A percentile compares a stretch with the other conserved stretches of the same genome.
These are phyloP conservation scores for Cephalopachus bancanus DNA, from an alignment of 2,797 vertebrate genomes.

Conservation along the genomic window DNA sequence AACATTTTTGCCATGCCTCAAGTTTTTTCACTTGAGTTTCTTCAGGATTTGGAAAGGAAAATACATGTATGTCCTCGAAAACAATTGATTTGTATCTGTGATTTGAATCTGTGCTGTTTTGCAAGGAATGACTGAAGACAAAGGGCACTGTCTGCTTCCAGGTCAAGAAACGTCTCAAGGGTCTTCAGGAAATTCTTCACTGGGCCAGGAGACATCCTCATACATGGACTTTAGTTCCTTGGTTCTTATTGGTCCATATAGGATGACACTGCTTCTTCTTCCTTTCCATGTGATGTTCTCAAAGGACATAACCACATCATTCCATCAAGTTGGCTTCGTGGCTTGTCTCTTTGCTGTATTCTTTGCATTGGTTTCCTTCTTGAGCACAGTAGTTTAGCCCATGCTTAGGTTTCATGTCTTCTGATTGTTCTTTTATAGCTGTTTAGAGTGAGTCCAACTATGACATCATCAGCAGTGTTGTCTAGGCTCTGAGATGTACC, in stretches of 20 bases:
- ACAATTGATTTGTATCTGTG: not conserved
- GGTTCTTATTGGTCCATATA: not conserved
- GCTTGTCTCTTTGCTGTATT: not conserved
- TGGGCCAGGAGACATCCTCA: not conserved
- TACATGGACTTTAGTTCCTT: not conserved
- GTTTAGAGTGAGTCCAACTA: not conserved
- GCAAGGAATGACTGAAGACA: not conserved
- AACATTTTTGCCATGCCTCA: not conserved
- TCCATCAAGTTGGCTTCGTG: not conserved
- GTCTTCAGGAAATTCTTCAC: not conserved
- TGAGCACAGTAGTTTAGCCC: not conserved
- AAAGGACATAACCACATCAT: constrained; percentile 16
- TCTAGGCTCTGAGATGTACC: not conserved
- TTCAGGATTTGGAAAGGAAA: not conserved
- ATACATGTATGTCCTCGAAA: not conserved
- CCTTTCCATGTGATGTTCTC: not conserved
- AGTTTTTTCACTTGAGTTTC: not conserved
- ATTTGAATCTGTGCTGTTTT: not conserved
- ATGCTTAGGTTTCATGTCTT: not conserved
- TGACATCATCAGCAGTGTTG: not conserved
- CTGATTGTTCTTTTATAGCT: not conserved
- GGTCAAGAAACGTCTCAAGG: not conserved
- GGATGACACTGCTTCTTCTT: not conserved
- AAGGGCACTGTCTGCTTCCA: not conserved
- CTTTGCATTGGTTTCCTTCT: not conserved